Percentiles rank a stretch among this genome's conserved stretches.
These are phyloP conservation scores for Gymnogyps californianus DNA, from an alignment of 2,113 vertebrate species.

Conservation along the genomic window DNA sequence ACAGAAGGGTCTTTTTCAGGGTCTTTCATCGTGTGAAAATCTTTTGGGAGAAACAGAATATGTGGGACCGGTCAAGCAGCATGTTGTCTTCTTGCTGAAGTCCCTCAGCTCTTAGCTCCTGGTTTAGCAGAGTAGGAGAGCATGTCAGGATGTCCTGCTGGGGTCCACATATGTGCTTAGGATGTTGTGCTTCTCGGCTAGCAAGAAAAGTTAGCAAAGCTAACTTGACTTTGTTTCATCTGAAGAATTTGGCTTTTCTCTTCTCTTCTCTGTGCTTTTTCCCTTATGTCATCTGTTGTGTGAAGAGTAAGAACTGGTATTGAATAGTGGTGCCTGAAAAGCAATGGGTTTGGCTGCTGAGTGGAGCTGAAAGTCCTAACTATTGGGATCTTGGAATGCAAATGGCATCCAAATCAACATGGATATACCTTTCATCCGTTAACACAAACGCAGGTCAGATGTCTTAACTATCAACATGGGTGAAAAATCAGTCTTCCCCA, in stretches of 20 bases:
- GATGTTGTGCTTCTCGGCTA: not conserved
- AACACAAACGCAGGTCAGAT: not conserved
- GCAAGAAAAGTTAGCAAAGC: not conserved
- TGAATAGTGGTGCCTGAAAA: not conserved
- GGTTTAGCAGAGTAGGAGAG: not conserved
- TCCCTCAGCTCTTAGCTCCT: not conserved
- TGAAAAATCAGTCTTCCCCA: not conserved
- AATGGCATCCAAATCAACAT: not conserved
- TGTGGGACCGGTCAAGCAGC: not conserved
- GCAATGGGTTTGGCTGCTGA: not conserved
- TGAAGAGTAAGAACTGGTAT: not conserved
- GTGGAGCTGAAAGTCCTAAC: not conserved
- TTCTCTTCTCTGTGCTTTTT: not conserved
- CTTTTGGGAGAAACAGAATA: not conserved
- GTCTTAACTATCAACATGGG: not conserved
- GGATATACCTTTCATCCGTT: not conserved
- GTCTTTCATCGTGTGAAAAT: not conserved
- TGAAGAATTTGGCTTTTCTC: not conserved
- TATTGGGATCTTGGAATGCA: not conserved
- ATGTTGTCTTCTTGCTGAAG: not conserved
- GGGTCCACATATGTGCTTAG: not conserved
- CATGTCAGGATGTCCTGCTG: not conserved
- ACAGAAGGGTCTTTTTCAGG: not conserved
- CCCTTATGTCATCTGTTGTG: not conserved
- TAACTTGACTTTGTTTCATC: not conserved